A percentile compares a stretch with the other conserved stretches of the same genome.
phyloP scores from a whole-genome alignment of 2,888 invertebrate species.

The Nipponacmea schrenckii region DNA sequence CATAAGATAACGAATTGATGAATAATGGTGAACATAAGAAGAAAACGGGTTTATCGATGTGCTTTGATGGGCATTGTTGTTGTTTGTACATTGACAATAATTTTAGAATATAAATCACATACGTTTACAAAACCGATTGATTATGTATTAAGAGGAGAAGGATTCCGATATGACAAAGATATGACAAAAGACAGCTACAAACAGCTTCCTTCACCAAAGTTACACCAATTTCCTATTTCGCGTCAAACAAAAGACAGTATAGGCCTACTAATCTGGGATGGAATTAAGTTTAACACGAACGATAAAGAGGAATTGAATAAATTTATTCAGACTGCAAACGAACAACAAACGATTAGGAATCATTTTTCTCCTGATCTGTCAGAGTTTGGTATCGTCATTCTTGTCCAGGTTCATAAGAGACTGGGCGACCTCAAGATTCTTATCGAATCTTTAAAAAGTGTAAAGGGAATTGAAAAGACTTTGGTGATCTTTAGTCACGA shows the following conservation, averaged over 20 bases:
- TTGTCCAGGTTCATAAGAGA: slow-evolving; percentile 22
- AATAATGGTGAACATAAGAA: too few species aligned
- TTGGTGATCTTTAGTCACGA: slow-evolving; percentile 21
- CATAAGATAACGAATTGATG: too few species aligned
- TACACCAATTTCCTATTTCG: too few species aligned
- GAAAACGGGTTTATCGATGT: too few species aligned
- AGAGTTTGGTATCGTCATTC: slow-evolving; percentile 11
- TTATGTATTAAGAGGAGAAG: too few species aligned
- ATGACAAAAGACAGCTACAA: too few species aligned
- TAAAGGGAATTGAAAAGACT: slow-evolving; percentile 11
- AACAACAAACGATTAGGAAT: slow-evolving; percentile 5
- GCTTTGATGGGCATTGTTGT: too few species aligned
- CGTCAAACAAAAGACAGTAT: not conserved
- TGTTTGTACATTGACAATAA: too few species aligned
- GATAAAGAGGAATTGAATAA: not conserved
- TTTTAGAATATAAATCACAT: too few species aligned
- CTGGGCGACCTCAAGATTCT: slow-evolving; percentile 12
- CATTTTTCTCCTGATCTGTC: not conserved
- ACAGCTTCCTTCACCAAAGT: too few species aligned
- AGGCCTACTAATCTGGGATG: not conserved
- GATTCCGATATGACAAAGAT: too few species aligned
- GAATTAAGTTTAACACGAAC: not conserved
- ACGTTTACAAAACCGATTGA: too few species aligned
- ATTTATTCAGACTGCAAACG: not conserved
- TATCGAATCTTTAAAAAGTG: slow-evolving; percentile 15